Evolutionary conservation across 2,888 invertebrate genomes (phyloP).

Genomic region (Monoplex corrugatus): DNA sequence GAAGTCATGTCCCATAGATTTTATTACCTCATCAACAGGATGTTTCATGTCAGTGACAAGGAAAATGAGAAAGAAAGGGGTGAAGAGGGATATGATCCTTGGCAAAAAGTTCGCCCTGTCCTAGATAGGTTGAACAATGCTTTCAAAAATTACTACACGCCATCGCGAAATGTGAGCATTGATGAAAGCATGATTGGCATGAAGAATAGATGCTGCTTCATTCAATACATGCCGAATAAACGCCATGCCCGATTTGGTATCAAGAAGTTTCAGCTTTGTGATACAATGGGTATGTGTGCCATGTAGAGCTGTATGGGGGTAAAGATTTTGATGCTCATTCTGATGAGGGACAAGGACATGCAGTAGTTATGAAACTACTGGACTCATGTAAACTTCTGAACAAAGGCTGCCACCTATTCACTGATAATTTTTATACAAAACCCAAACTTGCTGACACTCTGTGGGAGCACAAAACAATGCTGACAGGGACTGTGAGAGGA

Average conservation of each 20-base stretch:
- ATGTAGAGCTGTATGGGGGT: constrained; percentile 43
- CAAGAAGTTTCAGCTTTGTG: constrained; percentile 50
- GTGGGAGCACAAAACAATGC: neutral
- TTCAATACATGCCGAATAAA: constrained; percentile 53
- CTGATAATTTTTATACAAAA: constrained; percentile 52
- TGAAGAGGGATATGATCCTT: constrained; percentile 50
- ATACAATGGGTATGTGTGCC: constrained; percentile 45
- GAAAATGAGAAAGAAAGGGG: neutral
- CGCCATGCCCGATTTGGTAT: constrained; percentile 50
- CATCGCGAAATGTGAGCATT: constrained; percentile 16
- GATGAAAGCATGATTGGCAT: constrained; percentile 53
- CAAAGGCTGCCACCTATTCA: constrained; percentile 46
- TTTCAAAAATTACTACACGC: constrained; percentile 45
- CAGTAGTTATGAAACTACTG: constrained; percentile 40
- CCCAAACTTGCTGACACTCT: constrained; percentile 42
- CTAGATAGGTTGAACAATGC: constrained; percentile 31
- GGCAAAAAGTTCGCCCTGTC: constrained; percentile 44
- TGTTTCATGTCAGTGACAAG: neutral
- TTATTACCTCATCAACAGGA: neutral
- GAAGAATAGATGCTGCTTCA: constrained; percentile 44
- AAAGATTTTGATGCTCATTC: constrained; percentile 39
- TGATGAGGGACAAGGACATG: constrained; percentile 42
- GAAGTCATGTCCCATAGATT: neutral
- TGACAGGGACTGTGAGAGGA: constrained; percentile 50
- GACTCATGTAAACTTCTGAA: constrained; percentile 5